A percentile compares a stretch with the other conserved stretches of the same genome.
Conservation (phyloP, 2,888 invertebrate species). For the Pandemis heparana region DNA sequence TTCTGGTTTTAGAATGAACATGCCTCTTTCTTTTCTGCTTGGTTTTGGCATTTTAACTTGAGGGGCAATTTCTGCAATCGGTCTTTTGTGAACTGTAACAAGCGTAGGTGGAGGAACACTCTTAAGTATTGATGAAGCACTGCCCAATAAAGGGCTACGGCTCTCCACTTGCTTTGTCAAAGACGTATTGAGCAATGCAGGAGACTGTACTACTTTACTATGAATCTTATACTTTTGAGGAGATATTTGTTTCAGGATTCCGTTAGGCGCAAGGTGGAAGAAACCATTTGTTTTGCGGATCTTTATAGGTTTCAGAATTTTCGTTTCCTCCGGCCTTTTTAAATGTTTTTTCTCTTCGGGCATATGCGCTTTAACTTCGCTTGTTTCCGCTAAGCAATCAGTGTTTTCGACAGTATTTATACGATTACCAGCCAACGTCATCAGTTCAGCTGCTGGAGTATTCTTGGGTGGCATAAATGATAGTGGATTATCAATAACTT, state of each 20-base stretch:
- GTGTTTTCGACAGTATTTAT: not conserved
- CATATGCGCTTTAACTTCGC: not conserved
- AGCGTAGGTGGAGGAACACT: conserved; percentile 14
- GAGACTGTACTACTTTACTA: conserved; percentile 27
- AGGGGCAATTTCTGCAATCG: conserved; percentile 59
- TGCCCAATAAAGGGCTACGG: conserved; percentile 15
- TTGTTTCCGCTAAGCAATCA: not conserved
- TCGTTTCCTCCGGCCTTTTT: conserved; percentile 34
- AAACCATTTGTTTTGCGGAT: conserved; percentile 70
- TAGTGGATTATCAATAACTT: conserved; percentile 74
- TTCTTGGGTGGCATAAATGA: conserved; percentile 62
- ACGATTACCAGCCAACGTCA: conserved; percentile 24
- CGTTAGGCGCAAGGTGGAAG: conserved; percentile 62
- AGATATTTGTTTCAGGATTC: conserved; percentile 50
- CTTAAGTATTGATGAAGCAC: conserved; percentile 5
- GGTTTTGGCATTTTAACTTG: conserved; percentile 61
- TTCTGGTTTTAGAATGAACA: conserved; percentile 78
- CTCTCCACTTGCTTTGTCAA: conserved; percentile 8
- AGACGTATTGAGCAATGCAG: conserved; percentile 13
- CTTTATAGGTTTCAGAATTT: conserved; percentile 72
- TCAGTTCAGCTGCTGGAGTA: conserved; percentile 22
- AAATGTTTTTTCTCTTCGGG: not conserved
- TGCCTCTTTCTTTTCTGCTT: conserved; percentile 56
- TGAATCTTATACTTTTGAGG: conserved; percentile 32
- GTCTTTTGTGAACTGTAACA: conserved; percentile 46